phyloP scores from a whole-genome alignment of 1,140 invertebrate genomes.

The Eurosta solidaginis region DNA sequence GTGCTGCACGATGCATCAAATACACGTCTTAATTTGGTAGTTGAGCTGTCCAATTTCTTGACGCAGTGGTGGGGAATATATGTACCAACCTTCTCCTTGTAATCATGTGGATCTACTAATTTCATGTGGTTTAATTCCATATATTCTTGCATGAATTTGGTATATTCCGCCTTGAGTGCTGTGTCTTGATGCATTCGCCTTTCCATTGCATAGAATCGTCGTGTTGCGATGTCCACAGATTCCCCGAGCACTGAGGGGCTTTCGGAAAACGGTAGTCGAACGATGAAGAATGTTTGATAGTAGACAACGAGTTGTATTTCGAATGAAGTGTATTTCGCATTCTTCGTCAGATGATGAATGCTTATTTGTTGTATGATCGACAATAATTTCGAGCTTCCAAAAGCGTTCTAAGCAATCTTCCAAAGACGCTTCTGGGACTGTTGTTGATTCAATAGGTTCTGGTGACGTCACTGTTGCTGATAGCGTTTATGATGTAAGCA shows the following conservation, averaged over 20 bases:
- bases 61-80: slow-evolving; percentile 60
- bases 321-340: not conserved
- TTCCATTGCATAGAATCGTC: not conserved
- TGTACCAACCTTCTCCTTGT: not conserved
- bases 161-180: slow-evolving; percentile 34
- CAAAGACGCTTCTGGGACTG: not conserved
- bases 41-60: slow-evolving; percentile 46
- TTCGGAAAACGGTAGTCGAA: slow-evolving; percentile 4
- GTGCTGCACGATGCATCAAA: not conserved
- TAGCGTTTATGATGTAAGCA: not conserved
- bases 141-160: slow-evolving; percentile 48
- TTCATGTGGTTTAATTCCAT: slow-evolving; percentile 46
- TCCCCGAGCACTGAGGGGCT: not conserved
- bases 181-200: not conserved
- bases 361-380: not conserved
- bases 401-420: not conserved
- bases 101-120: slow-evolving; percentile 24
- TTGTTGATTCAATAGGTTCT: not conserved
- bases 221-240: not conserved
- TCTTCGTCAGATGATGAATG: not conserved
- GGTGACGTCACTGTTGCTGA: not conserved
- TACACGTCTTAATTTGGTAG: slow-evolving; percentile 35
- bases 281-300: not conserved
- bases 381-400: not conserved
- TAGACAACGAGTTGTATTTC: not conserved